Percentiles rank a stretch among this genome's conserved stretches.
phyloP scores from a whole-genome alignment of 1,140 invertebrate species.

The Zaprionus camerounensis region DNA sequence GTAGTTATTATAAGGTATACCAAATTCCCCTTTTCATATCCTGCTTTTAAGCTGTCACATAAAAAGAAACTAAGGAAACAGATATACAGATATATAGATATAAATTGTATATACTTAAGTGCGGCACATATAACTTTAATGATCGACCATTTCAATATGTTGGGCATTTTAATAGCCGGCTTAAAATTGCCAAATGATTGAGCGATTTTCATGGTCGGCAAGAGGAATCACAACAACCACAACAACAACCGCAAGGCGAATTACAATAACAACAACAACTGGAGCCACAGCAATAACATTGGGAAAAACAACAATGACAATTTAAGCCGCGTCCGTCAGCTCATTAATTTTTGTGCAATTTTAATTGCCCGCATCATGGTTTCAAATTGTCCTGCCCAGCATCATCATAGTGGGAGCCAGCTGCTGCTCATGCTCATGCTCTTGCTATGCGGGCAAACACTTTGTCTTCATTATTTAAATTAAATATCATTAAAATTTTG shows the following conservation, averaged over 20 bases:
- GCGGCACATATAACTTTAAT: constrained; percentile 36
- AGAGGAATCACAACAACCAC: not conserved
- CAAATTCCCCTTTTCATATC: not conserved
- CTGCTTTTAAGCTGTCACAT: not conserved
- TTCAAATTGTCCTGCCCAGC: constrained; percentile 21
- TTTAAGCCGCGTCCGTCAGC: constrained; percentile 52
- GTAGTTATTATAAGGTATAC: not conserved
- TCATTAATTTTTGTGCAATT: constrained; percentile 63
- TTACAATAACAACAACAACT: not conserved
- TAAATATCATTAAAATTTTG: constrained; percentile 47
- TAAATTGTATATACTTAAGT: not conserved
- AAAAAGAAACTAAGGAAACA: not conserved
- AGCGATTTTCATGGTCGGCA: constrained; percentile 27
- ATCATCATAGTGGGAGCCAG: not conserved
- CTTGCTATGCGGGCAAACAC: constrained; percentile 13
- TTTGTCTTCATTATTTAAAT: constrained; percentile 55
- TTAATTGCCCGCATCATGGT: constrained; percentile 58
- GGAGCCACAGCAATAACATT: not conserved
- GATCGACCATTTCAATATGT: constrained; percentile 29
- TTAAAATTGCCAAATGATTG: constrained; percentile 47
- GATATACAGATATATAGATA: not conserved
- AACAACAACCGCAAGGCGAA: not conserved
- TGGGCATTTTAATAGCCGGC: constrained; percentile 35
- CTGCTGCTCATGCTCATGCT: not conserved
- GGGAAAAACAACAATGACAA: constrained; percentile 40